A percentile compares a stretch with the other conserved stretches of the same genome.
phyloP scores from a whole-genome alignment of 2,113 vertebrate species.

The Equus przewalskii region DNA sequence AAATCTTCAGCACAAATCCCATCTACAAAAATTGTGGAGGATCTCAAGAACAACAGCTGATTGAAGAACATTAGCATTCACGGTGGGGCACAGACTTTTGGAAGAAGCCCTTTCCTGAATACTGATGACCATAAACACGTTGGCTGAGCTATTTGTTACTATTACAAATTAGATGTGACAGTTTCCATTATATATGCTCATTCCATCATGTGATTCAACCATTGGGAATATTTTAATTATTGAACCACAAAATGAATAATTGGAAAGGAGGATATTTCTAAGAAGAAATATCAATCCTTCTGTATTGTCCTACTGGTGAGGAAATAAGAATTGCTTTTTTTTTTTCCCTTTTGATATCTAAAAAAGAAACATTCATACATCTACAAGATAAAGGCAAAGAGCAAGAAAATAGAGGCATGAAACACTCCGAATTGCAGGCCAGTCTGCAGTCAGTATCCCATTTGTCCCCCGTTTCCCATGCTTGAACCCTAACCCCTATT shows the following conservation, averaged over 20 bases:
- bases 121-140: neutral
- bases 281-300: conserved; percentile 2
- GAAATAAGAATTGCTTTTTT: neutral
- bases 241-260: conserved; percentile 7
- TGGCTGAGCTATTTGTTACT: conserved; percentile 20
- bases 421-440: neutral
- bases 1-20: neutral
- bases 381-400: neutral
- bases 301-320: neutral
- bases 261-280: neutral
- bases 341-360: neutral
- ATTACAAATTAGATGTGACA: neutral
- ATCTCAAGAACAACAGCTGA: neutral
- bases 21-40: neutral
- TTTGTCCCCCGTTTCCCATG: neutral
- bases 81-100: neutral
- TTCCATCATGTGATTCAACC: neutral
- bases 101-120: neutral
- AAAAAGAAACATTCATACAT: neutral
- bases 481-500: neutral
- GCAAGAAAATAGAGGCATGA: neutral
- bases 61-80: neutral
- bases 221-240: conserved; percentile 56
- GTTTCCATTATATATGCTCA: neutral
- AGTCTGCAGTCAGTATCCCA: neutral